phyloP scores from a whole-genome alignment of 2,888 invertebrate species.

The Danaus chrysippus region DNA sequence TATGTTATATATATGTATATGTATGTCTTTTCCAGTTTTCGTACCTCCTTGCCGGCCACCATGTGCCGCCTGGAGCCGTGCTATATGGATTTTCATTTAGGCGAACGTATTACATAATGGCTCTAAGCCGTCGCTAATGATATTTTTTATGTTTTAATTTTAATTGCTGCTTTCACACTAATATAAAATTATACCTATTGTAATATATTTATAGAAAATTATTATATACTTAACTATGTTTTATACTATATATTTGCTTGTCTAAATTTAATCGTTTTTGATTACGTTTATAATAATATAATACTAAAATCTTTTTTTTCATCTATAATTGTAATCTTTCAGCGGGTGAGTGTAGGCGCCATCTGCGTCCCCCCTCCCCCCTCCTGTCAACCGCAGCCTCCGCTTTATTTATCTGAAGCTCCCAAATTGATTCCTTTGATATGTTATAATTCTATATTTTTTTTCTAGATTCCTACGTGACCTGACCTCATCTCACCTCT shows the following conservation, averaged over 20 bases:
- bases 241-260: too few relatives aligned
- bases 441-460: constrained; percentile 41
- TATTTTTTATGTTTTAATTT: constrained; percentile 69
- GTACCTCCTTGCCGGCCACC: constrained; percentile 44
- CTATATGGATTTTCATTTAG: constrained; percentile 78
- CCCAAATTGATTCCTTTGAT: constrained; percentile 68
- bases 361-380: constrained; percentile 62
- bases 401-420: constrained; percentile 37
- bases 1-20: too few relatives aligned
- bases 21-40: constrained; percentile 41
- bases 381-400: constrained; percentile 67
- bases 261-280: too few relatives aligned
- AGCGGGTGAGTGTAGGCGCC: constrained; percentile 39
- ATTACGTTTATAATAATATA: neutral
- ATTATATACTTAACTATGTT: neutral
- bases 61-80: constrained; percentile 68
- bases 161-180: constrained; percentile 38
- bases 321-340: constrained; percentile 36
- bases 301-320: constrained; percentile 9
- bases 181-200: constrained; percentile 5
- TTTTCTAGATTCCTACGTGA: constrained; percentile 28
- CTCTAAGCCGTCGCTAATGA: constrained; percentile 65
- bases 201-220: constrained; percentile 7
- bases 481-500: neutral
- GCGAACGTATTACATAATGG: constrained; percentile 71